Conservation (phyloP, 2,888 invertebrate genomes). For the Uropetala carovei region DNA sequence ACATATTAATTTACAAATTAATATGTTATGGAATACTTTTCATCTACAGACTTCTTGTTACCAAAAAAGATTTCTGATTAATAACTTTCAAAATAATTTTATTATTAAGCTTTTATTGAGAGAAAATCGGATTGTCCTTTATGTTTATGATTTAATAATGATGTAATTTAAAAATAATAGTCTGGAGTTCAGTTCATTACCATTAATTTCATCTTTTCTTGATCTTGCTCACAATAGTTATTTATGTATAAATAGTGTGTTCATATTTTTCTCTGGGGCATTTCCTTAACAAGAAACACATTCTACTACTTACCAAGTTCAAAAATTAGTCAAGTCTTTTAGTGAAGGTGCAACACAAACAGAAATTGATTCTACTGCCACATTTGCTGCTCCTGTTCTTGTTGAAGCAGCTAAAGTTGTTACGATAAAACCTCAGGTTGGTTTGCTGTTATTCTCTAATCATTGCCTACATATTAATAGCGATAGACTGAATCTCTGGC, state of each 20-base stretch:
- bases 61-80: neutral
- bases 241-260: neutral
- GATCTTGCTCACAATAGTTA: neutral
- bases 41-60: neutral
- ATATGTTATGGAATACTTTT: neutral
- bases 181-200: neutral
- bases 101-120: neutral
- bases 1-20: neutral
- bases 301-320: slow-evolving; percentile 60
- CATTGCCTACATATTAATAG: neutral
- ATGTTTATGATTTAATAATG: neutral
- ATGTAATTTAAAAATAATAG: neutral
- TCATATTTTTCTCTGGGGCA: neutral
- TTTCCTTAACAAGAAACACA: slow-evolving; percentile 44
- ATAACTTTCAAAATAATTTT: neutral
- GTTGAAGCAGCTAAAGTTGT: neutral
- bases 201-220: neutral
- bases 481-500: no score
- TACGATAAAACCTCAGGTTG: slow-evolving; percentile 42
- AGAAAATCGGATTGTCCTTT: neutral
- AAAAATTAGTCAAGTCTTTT: slow-evolving; percentile 58
- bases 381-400: slow-evolving; percentile 37
- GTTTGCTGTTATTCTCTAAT: neutral
- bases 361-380: slow-evolving; percentile 55
- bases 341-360: slow-evolving; percentile 50